Evolutionary conservation across 2,113 vertebrate species (phyloP).

Genomic region (Ploceus nigricollis): DNA sequence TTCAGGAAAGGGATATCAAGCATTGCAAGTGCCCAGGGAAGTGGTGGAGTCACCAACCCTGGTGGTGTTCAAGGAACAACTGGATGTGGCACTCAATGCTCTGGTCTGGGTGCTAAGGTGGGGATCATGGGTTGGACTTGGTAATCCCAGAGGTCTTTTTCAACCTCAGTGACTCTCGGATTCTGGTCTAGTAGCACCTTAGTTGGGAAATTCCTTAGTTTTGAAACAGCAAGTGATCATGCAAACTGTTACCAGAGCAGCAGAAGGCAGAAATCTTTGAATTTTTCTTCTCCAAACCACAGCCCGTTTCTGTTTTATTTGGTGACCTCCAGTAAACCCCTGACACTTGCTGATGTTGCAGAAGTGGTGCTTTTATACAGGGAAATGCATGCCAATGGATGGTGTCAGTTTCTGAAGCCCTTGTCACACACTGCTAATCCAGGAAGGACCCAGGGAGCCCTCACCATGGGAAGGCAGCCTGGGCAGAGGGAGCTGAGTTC

Average conservation of each 20-base stretch:
- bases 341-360: neutral
- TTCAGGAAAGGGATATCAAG: neutral
- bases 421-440: rapidly evolving
- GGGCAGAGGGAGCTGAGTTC: neutral
- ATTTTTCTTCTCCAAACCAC: neutral
- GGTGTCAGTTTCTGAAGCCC: neutral
- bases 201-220: neutral
- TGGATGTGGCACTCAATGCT: neutral
- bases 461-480: rapidly evolving
- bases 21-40: neutral
- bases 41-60: neutral
- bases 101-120: neutral
- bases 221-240: neutral
- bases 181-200: neutral
- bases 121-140: rapidly evolving
- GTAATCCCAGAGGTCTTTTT: neutral
- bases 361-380: neutral
- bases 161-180: neutral
- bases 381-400: neutral
- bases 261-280: neutral
- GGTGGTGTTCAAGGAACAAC: neutral
- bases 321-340: neutral
- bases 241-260: neutral
- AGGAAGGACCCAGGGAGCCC: neutral
- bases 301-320: neutral